phyloP scores from a whole-genome alignment of 2,113 vertebrate genomes.

The Willisornis vidua region DNA sequence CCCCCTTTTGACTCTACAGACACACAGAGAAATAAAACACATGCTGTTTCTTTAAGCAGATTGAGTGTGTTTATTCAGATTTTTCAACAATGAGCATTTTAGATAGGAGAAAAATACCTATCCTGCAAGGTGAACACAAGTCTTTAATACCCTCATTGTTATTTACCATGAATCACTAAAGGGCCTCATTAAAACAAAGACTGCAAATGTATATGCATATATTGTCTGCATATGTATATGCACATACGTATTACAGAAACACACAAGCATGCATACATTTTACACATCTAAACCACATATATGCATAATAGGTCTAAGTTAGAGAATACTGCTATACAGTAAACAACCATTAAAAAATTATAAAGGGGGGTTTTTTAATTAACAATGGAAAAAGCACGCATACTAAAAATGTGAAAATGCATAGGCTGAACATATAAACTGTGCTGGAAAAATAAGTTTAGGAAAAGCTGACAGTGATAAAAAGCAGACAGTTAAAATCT shows the following conservation, averaged over 20 bases:
- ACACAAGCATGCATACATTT: neutral
- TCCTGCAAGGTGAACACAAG: neutral
- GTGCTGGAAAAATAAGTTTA: constrained; percentile 39
- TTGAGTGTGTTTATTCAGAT: neutral
- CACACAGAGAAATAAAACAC: neutral
- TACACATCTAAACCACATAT: neutral
- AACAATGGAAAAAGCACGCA: neutral
- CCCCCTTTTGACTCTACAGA: neutral
- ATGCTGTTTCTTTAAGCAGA: neutral
- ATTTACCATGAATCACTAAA: neutral
- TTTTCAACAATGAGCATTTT: neutral
- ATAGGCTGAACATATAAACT: neutral
- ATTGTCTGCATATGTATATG: neutral
- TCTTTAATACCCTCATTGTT: neutral
- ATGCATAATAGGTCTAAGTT: neutral
- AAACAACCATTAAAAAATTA: neutral
- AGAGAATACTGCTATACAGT: neutral
- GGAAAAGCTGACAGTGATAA: constrained; percentile 26
- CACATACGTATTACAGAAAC: neutral
- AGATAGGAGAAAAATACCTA: neutral
- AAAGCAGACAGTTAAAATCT: constrained; percentile 49
- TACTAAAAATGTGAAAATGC: neutral
- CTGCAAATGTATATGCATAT: neutral
- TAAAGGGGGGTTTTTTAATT: neutral
- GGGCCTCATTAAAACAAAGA: constrained; percentile 25